phyloP scores from a whole-genome alignment of 2,888 invertebrate genomes.

The Acronicta leporina region DNA sequence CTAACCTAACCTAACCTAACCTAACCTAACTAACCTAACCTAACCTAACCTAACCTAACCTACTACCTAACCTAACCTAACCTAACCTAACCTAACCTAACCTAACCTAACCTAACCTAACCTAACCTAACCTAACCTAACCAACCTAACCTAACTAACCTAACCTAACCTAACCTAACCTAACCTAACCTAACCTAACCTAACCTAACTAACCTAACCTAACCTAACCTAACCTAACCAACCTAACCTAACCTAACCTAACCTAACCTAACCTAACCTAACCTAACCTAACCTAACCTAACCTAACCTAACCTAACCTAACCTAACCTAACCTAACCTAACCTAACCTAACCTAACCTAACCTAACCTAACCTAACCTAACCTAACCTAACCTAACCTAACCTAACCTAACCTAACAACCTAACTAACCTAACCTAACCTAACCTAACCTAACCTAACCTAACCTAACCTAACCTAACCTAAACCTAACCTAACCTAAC shows the following conservation, averaged over 20 bases:
- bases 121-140: conserved; percentile 29
- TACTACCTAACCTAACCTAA: conserved; percentile 42
- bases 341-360: conserved; percentile 40
- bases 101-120: conserved; percentile 29
- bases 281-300: conserved; percentile 28
- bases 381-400: conserved; percentile 32
- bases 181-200: conserved; percentile 29
- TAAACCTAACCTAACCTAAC: conserved; percentile 44
- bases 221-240: conserved; percentile 32
- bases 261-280: conserved; percentile 45
- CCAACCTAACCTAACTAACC: conserved; percentile 30
- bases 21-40: conserved; percentile 48
- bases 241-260: conserved; percentile 30
- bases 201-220: conserved; percentile 38
- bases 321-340: conserved; percentile 20
- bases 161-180: conserved; percentile 28
- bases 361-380: conserved; percentile 28
- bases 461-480: conserved; percentile 27
- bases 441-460: conserved; percentile 27
- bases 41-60: conserved; percentile 30
- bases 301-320: conserved; percentile 29
- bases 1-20: conserved; percentile 3
- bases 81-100: conserved; percentile 29
- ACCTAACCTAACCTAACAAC: conserved; percentile 36
- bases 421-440: conserved; percentile 26